Evolutionary conservation across 2,888 invertebrate genomes (phyloP), one percentile per base, ranked within the genome.

Genomic region (Torymus texanus): DNA sequence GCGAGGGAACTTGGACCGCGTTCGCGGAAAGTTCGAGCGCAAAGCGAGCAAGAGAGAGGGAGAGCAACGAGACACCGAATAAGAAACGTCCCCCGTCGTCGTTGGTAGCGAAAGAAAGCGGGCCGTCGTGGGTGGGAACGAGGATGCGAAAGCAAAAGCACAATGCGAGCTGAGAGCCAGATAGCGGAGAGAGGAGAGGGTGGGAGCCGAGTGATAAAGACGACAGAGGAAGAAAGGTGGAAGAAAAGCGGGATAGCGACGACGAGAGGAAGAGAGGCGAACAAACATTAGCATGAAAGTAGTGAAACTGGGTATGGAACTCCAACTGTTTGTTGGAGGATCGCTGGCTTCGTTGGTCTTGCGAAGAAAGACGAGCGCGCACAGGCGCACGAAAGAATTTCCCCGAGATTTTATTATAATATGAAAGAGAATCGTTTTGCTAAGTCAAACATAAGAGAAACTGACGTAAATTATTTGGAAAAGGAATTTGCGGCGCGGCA

Each of bases 241-340:
- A 41, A 41, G 41, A 41, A 41, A 41, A 41, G 5, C 41, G 41
- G 41, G 41, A 1, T 1, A 8, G 41, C 41, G 41, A 41, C 41
- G 41, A 41, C 41, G 41, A 41, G 41, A 41, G 41, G 41, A 41
- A 41, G 53, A 50, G 13, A 29, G 59, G n/a, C 65, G 79, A 81
- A 83, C 79, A 84, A 82, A 85, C 82, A 84, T 86, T 86, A 85
- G 82, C 84, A 85, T 85, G 84, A 83, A 84, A 85, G 83, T 84
- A 81, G 83, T 21, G 79, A 81, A 82, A 81, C 83, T 82, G 74
- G 70, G 65, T 75, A 74, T 58, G 63, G 75, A 70, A 59, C 73
- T 68, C 63, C 18, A 14, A 73, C 73, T 78, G 73, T 73, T 78
- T 72, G 78, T 72, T 53, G 56, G 67, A 53, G 72, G 29, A 58